Percentiles rank a stretch among this genome's conserved stretches.
These are phyloP conservation scores for Mesaphorura yosii DNA, from an alignment of 1,140 invertebrate genomes.

Conservation along the genomic window DNA sequence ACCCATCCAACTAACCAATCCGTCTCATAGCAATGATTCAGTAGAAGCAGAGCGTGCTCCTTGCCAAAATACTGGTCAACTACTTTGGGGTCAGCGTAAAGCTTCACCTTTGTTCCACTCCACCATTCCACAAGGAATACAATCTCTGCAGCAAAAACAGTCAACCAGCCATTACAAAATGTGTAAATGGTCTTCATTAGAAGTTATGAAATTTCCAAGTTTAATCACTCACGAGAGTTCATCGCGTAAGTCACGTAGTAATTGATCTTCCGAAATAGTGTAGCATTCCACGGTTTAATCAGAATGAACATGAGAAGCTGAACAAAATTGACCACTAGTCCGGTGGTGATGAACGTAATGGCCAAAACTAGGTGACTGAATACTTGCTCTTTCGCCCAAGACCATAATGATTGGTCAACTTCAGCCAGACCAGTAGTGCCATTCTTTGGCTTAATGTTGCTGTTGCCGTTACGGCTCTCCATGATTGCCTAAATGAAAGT, in stretches of 20 bases:
- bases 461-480: too few relatives aligned
- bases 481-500: too few relatives aligned
- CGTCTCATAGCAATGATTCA: constrained; percentile 93
- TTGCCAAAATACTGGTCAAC: constrained; percentile 67
- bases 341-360: constrained; percentile 79
- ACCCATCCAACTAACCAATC: constrained; percentile 90
- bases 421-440: background rate
- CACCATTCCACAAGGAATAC: constrained; percentile 89
- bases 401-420: too few relatives aligned
- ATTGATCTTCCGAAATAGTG: constrained; percentile 74
- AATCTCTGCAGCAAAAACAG: constrained; percentile 53
- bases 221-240: constrained; percentile 82
- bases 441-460: too few relatives aligned
- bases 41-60: constrained; percentile 77
- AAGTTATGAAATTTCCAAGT: too few relatives aligned
- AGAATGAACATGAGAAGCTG: constrained; percentile 64
- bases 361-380: constrained; percentile 66
- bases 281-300: constrained; percentile 59
- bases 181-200: too few relatives aligned
- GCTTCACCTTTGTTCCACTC: constrained; percentile 57
- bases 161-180: too few relatives aligned
- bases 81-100: constrained; percentile 68
- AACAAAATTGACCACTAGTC: constrained; percentile 69
- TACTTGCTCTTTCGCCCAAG: constrained; percentile 32
- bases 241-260: constrained; percentile 80